phyloP scores from a whole-genome alignment of 1,140 invertebrate genomes.

The Microplitis demolitor region DNA sequence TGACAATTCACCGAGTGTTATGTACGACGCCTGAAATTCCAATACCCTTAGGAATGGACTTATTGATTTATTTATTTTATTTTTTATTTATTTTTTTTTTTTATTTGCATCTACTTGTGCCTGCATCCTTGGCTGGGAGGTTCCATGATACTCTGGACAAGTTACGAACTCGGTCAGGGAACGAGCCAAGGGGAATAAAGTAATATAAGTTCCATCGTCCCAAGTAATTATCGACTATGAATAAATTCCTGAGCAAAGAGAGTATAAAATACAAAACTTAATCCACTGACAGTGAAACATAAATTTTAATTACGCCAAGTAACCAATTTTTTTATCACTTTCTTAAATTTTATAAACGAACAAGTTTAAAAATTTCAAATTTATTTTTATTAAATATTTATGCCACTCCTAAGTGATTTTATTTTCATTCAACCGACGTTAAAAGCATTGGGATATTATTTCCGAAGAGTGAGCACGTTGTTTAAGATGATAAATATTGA shows the following conservation, averaged over 20 bases:
- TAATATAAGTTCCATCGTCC: slow-evolving; percentile 9
- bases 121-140: not conserved
- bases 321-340: no score
- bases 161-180: not conserved
- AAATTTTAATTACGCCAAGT: slow-evolving; percentile 1
- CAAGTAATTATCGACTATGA: slow-evolving; percentile 27
- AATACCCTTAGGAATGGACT: not conserved
- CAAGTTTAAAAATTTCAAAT: not conserved
- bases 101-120: no score
- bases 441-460: no score
- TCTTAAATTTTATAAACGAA: no score
- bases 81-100: not conserved
- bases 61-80: not conserved
- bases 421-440: no score
- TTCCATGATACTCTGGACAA: slow-evolving; percentile 3
- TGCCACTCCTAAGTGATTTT: no score
- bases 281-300: not conserved
- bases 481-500: no score
- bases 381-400: not conserved
- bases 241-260: slow-evolving; percentile 20
- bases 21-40: not conserved
- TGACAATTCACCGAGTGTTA: not conserved
- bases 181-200: slow-evolving; percentile 20
- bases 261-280: not conserved
- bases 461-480: no score